phyloP scores from a whole-genome alignment of 2,113 vertebrate species.

The Propithecus coquereli region DNA sequence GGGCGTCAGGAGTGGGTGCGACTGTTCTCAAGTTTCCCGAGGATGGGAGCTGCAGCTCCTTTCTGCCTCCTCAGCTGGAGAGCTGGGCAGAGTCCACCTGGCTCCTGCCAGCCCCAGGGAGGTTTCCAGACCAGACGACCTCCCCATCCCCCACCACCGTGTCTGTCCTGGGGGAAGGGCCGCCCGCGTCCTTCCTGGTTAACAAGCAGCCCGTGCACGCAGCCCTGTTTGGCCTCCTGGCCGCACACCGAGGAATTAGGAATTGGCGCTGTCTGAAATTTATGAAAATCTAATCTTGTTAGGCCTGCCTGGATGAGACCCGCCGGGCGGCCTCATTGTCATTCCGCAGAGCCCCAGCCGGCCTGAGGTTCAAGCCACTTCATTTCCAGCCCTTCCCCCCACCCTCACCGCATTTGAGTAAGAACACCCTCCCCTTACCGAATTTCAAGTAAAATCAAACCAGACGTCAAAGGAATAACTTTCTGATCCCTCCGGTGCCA shows the following conservation, averaged over 20 bases:
- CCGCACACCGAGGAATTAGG: constrained; percentile 27
- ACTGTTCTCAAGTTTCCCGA: no score
- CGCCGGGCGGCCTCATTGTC: constrained; percentile 69
- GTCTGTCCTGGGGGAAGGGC: not conserved
- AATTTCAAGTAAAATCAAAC: not conserved
- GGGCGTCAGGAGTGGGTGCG: rapidly evolving
- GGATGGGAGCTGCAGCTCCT: rapidly evolving
- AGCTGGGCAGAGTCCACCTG: not conserved
- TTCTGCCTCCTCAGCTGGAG: not conserved
- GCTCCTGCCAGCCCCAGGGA: not conserved
- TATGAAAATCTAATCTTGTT: constrained; percentile 87
- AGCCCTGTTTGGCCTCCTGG: constrained; percentile 64
- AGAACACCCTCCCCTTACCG: not conserved
- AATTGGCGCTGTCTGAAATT: constrained; percentile 81
- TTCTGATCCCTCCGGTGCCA: not conserved
- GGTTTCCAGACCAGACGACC: not conserved
- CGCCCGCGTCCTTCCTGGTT: not conserved
- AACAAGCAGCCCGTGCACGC: constrained; percentile 50
- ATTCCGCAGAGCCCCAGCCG: constrained; percentile 52
- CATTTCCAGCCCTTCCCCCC: constrained; percentile 18
- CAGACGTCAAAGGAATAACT: constrained; percentile 48
- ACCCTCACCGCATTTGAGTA: not conserved
- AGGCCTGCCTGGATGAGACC: constrained; percentile 75
- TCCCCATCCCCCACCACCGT: not conserved
- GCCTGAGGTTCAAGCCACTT: constrained; percentile 68